phyloP scores from a whole-genome alignment of 2,888 invertebrate genomes.

The Thumatha senex region DNA sequence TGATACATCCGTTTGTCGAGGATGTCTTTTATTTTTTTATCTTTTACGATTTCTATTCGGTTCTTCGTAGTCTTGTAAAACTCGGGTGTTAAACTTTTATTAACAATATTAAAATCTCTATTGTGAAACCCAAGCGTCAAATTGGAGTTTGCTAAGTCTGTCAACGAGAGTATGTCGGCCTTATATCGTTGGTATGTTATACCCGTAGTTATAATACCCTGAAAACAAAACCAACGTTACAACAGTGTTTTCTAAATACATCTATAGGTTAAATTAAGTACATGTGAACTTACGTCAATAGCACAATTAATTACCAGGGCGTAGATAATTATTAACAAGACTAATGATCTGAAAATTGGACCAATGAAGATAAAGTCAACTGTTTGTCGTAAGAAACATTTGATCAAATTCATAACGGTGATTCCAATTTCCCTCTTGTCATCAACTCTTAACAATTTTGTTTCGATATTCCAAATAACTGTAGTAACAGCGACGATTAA shows the following conservation, averaged over 20 bases:
- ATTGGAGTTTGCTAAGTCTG: conserved; percentile 53
- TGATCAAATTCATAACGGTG: conserved; percentile 59
- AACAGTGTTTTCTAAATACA: background rate
- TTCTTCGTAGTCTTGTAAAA: conserved; percentile 46
- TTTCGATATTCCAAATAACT: conserved; percentile 56
- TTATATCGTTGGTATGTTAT: conserved; percentile 67
- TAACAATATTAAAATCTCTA: conserved; percentile 58
- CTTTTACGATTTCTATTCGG: conserved; percentile 63
- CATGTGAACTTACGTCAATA: conserved; percentile 67
- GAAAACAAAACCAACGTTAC: conserved; percentile 33
- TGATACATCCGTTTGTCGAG: conserved; percentile 66
- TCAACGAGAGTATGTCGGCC: conserved; percentile 55
- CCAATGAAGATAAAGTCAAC: conserved; percentile 65
- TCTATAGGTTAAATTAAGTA: background rate
- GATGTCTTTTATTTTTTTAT: conserved; percentile 58
- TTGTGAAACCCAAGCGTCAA: conserved; percentile 65
- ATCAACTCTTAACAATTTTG: conserved; percentile 43
- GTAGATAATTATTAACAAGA: conserved; percentile 62
- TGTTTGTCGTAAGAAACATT: conserved; percentile 73
- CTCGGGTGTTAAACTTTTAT: conserved; percentile 51
- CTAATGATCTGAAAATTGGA: conserved; percentile 58
- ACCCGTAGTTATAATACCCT: conserved; percentile 74
- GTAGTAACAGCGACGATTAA: conserved; percentile 51
- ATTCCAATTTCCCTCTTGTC: conserved; percentile 47
- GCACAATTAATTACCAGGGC: conserved; percentile 71